Evolutionary conservation across 2,113 vertebrate genomes (phyloP), one percentile per base, ranked within the genome.

Genomic region (Albula goreensis): DNA sequence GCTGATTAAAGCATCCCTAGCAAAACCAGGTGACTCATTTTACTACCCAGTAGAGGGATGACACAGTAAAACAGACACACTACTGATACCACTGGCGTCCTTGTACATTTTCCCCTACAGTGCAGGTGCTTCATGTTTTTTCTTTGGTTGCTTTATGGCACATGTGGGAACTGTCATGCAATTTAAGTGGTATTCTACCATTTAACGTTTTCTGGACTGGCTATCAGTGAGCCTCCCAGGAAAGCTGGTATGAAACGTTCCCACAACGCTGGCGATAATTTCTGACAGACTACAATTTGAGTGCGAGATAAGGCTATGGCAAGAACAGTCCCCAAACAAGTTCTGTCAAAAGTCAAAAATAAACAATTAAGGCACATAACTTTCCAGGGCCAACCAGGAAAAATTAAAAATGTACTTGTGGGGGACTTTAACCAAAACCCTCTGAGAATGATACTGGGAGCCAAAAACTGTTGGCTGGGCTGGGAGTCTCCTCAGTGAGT

Each of bases 31-130:
- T 56, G 83, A 22, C 51, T 25, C 41, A 78, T 78, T 74, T 74
- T 31, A 74, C n/a, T 85, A 50, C 74, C 51, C 77, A 10, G 22
- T 31, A 22, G 74, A 85, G 48, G 78, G 83, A 56, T 74, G 41
- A 17, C 50, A 53, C 31, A 52, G 51, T 66, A 19, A 48, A 48
- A 70, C 25, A 22, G 60, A 49, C 50, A 57, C 22, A 31, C 4
- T 60, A 17, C 78, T 79, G 56, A 85, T 15, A 80, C 41, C 15
- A 41, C 77, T 8, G 41, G 25, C n/a, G n/a, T 85, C 77, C 31
- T 79, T 57, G 77, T 53, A 50, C 9, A 52, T 50, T 41, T 15
- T n/a, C n/a, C 52, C 66, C 50, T 9, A 19, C 41, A 77, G 49
- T 84, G 15, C 66, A 52, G 49, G 11, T 48, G 52, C 31, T n/a